A percentile compares a stretch with the other conserved stretches of the same genome.
These are phyloP conservation scores for Galeruca laticollis DNA, from an alignment of 2,888 invertebrate species.

Conservation along the genomic window DNA sequence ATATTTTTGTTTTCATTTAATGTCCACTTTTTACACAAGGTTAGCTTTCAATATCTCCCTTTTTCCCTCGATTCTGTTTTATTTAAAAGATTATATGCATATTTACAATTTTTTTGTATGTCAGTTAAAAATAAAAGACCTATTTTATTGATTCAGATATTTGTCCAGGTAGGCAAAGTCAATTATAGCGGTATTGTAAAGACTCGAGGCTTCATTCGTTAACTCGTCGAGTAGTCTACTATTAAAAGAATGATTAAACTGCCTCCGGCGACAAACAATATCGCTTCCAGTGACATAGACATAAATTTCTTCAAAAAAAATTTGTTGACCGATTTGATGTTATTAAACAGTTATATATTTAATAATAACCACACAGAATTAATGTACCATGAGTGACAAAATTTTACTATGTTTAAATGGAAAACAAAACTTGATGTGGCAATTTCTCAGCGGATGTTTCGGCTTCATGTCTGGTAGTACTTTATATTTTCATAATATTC, in stretches of 20 bases:
- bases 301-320: neutral
- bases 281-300: constrained; percentile 19
- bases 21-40: no score
- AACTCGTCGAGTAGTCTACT: constrained; percentile 20
- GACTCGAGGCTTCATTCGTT: constrained; percentile 20
- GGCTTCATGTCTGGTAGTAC: no score
- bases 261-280: constrained; percentile 16
- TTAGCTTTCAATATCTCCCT: no score
- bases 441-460: no score
- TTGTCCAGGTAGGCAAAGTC: constrained; percentile 21
- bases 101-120: neutral
- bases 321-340: neutral
- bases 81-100: no score
- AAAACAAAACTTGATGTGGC: no score
- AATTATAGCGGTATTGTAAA: constrained; percentile 31
- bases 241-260: constrained; percentile 23
- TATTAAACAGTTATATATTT: neutral
- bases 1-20: no score
- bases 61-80: no score
- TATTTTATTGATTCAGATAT: constrained; percentile 24
- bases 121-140: constrained; percentile 16
- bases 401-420: no score
- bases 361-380: no score
- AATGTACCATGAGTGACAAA: no score
- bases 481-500: no score